Evolutionary conservation across 2,113 vertebrate genomes (phyloP).

Genomic region (Ictalurus punctatus): DNA sequence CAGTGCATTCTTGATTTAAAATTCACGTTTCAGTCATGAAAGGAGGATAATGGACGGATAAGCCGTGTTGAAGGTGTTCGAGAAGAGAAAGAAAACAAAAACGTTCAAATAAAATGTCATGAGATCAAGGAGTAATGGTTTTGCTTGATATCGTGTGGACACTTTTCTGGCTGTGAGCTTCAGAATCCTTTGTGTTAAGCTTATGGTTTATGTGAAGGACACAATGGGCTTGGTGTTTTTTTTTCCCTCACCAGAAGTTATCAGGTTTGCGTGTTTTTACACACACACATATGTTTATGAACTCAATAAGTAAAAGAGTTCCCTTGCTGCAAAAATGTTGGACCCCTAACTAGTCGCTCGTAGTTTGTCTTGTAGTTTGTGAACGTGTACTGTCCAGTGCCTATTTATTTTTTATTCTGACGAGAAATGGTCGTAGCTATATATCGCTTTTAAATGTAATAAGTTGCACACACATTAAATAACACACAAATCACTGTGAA

Average conservation of each 20-base stretch:
- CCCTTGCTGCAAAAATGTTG: not conserved
- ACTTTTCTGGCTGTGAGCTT: not conserved
- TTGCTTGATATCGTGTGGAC: not conserved
- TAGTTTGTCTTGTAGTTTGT: not conserved
- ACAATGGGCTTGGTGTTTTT: too few relatives aligned
- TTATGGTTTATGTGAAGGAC: not conserved
- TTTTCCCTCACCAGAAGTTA: too few relatives aligned
- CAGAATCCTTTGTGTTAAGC: not conserved
- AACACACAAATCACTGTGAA: not conserved
- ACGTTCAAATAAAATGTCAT: too few relatives aligned
- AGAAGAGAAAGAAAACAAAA: too few relatives aligned
- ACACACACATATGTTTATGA: not conserved
- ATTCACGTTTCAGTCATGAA: not conserved
- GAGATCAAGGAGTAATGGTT: too few relatives aligned
- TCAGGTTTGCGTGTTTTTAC: too few relatives aligned
- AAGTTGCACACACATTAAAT: not conserved
- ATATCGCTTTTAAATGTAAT: not conserved
- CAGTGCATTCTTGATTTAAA: not conserved
- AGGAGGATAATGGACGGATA: not conserved
- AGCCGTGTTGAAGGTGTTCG: not conserved
- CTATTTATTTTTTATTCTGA: not conserved
- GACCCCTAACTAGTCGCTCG: not conserved
- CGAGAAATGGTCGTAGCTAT: not conserved
- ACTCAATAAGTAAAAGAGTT: not conserved
- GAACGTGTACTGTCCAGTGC: not conserved